Evolutionary conservation across 1,140 invertebrate genomes (phyloP), one percentile per base, ranked within the genome.

Genomic region (Lutraria rhynchaena): DNA sequence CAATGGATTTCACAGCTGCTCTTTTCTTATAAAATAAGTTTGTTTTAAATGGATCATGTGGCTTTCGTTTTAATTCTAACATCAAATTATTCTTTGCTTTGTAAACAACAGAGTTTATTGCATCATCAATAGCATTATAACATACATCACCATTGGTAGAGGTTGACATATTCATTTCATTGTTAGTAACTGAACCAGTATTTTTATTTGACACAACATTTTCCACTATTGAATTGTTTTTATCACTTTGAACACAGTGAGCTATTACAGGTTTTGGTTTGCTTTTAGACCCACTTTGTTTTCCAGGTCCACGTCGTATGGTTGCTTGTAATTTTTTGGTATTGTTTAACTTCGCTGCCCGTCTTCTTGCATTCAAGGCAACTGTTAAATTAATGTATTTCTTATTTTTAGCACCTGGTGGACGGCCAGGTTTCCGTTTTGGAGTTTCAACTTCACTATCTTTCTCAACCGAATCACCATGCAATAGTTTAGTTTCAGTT

Each of bases 371-470:
- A 29, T 41, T 57, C 33, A 37, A 41, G 2, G 2, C 31, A 33
- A 31, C 24, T 9, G 51, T 5, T 1, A 27, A 5, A 41, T 13
- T 31, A 41, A 15, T 9, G 13, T 57, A 11, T 29, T 46, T 60
- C 33, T 74, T 74, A 74, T 74, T 74, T 57, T 74, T 74, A 41
- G 71, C 71, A 60, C 71, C 71, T 27, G 41, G 71, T 5, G 71
- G 71, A 29, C 71, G 55, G 1, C 71, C 71, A 9, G 71, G 71
- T 31, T 37, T 37, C 11, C 71, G 37, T 22, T 74, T 74, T 5
- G 35, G 19, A 19, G 31, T 15, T 15, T 57, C 31, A 53, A 27
- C 65, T 51, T 49, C 53, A 31, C 27, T 24, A 3, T 67, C 44
- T 5, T 24, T 7, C 4, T 27, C 49, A 31, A 3, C 24, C 31